Evolutionary conservation across 2,797 vertebrate genomes (phyloP).

Genomic region (Falco cherrug): DNA sequence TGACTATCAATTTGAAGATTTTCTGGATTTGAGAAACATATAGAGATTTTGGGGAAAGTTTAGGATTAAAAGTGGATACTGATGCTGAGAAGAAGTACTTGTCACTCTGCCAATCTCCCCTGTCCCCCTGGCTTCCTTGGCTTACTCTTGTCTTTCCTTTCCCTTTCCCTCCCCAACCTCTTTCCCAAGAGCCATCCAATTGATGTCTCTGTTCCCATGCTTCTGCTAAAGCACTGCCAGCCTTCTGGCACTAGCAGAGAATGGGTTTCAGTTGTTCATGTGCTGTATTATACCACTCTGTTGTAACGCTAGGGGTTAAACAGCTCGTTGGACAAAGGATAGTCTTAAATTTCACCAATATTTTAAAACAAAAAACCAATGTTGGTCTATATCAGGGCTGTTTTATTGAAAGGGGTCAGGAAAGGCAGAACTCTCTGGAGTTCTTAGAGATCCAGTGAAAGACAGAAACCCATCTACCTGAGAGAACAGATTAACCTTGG

Average conservation of each 20-base stretch:
- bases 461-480: background rate
- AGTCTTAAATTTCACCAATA: background rate
- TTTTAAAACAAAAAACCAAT: background rate
- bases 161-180: background rate
- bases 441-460: background rate
- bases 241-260: background rate
- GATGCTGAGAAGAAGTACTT: background rate
- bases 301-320: background rate
- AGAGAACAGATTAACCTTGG: background rate
- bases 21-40: background rate
- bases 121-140: background rate
- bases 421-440: background rate
- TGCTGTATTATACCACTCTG: background rate
- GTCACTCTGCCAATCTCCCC: background rate
- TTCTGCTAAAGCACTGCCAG: background rate
- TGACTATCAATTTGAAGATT: background rate
- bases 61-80: background rate
- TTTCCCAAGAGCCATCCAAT: background rate
- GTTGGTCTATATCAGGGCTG: background rate
- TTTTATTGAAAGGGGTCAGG: background rate
- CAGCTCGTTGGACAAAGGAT: background rate
- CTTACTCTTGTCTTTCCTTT: background rate
- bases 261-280: background rate
- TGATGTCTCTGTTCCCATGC: background rate
- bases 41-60: background rate